These are phyloP conservation scores for Xyliphius kryptos DNA, from an alignment of 2,113 vertebrate genomes.

Conservation along the genomic window DNA sequence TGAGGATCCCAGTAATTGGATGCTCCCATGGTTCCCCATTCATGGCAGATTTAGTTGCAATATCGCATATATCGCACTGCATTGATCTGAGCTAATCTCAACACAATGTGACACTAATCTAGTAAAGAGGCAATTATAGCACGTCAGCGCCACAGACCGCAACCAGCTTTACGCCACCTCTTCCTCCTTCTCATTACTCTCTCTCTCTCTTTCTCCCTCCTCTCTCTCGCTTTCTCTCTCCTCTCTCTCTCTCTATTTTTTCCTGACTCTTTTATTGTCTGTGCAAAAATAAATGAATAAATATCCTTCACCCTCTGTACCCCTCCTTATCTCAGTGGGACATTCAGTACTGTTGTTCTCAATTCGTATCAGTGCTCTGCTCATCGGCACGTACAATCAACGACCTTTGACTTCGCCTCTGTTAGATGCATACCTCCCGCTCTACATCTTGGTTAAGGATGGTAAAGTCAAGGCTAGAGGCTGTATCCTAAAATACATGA, in stretches of 20 bases:
- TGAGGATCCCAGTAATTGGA: conserved; percentile 40
- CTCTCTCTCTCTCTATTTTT: conserved; percentile 4
- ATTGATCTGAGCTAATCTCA: conserved; percentile 49
- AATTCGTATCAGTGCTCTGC: conserved; percentile 41
- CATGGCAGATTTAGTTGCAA: conserved; percentile 41
- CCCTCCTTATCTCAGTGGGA: no score
- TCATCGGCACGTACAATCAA: conserved; percentile 52
- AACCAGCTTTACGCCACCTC: conserved; percentile 32
- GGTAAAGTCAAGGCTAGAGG: no score
- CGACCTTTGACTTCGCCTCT: conserved; percentile 48
- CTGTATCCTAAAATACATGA: no score
- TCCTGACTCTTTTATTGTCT: no score
- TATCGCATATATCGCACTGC: conserved; percentile 41
- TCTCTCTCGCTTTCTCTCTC: no score
- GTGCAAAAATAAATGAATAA: no score
- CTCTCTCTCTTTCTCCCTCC: conserved; percentile 13
- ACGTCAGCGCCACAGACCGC: conserved; percentile 37
- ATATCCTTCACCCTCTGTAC: no score
- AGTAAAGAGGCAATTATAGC: conserved; percentile 47
- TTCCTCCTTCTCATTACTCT: no score
- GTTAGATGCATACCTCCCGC: not conserved
- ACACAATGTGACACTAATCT: conserved; percentile 46
- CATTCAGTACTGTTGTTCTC: conserved; percentile 38
- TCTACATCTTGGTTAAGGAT: no score
- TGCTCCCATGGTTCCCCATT: conserved; percentile 30